phyloP scores from a whole-genome alignment of 2,113 vertebrate genomes.

The Heliornis fulica region DNA sequence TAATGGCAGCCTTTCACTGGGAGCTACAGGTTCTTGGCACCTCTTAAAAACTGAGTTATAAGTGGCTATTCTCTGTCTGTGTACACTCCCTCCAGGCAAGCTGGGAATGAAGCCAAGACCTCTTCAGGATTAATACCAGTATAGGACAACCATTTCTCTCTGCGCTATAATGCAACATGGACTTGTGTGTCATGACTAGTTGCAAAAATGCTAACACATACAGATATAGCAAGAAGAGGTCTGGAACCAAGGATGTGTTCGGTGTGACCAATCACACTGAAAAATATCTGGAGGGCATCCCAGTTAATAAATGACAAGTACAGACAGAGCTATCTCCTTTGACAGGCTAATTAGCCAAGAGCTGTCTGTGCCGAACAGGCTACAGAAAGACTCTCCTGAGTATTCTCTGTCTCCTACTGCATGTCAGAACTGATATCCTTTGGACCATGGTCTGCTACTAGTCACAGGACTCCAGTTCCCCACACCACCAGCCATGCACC shows the following conservation, averaged over 20 bases:
- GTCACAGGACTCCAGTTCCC: not conserved
- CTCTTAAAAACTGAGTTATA: not conserved
- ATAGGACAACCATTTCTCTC: not conserved
- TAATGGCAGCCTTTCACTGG: not conserved
- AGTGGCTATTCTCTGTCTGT: not conserved
- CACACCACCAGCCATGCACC: not conserved
- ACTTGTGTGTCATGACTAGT: not conserved
- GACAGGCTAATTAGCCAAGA: constrained; percentile 9
- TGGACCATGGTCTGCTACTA: not conserved
- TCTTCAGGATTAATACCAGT: not conserved
- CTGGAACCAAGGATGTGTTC: not conserved
- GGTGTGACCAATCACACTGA: not conserved
- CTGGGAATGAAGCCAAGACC: not conserved
- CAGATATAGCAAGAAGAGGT: not conserved
- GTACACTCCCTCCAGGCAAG: not conserved
- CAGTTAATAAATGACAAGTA: not conserved
- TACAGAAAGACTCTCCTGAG: not conserved
- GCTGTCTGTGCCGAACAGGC: not conserved
- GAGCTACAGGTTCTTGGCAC: not conserved
- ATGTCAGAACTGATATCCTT: not conserved
- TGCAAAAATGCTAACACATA: not conserved
- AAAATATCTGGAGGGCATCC: not conserved
- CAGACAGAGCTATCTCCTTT: not conserved
- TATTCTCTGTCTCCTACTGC: not conserved
- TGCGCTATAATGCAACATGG: not conserved